phyloP scores from a whole-genome alignment of 37 sponge, comb jelly and placozoan genomes.

The Crambe crambe region DNA sequence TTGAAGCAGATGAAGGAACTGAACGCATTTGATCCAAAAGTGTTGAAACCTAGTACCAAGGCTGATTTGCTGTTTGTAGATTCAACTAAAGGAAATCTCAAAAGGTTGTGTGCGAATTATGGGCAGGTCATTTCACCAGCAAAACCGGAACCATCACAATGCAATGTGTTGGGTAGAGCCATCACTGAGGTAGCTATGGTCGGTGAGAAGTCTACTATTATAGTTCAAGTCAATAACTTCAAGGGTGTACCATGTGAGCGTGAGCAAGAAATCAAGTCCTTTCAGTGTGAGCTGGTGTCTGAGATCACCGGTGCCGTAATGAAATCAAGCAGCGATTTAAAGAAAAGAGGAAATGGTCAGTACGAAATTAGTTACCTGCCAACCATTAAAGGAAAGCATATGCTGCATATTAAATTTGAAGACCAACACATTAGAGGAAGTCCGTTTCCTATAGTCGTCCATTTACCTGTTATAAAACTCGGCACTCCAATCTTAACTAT shows the following conservation, averaged over 20 bases:
- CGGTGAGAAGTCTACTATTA: constrained; percentile 9
- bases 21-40: no score
- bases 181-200: no score
- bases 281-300: constrained; percentile 5
- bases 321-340: neutral
- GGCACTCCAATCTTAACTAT: neutral
- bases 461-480: neutral
- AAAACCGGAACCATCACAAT: no score
- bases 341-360: neutral
- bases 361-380: constrained; percentile 9
- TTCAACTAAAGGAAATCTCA: no score
- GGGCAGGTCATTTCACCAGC: no score
- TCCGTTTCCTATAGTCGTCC: neutral
- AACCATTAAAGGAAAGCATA: neutral
- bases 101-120: no score
- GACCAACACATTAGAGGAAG: constrained; percentile 9
- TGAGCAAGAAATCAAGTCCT: neutral
- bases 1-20: no score
- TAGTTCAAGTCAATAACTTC: neutral
- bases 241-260: neutral
- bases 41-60: no score
- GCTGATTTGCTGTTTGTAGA: no score
- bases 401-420: constrained; percentile 3
- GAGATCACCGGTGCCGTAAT: neutral
- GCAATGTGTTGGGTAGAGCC: no score